These are phyloP conservation scores for Tuta absoluta DNA, from an alignment of 2,888 invertebrate species.

Conservation along the genomic window DNA sequence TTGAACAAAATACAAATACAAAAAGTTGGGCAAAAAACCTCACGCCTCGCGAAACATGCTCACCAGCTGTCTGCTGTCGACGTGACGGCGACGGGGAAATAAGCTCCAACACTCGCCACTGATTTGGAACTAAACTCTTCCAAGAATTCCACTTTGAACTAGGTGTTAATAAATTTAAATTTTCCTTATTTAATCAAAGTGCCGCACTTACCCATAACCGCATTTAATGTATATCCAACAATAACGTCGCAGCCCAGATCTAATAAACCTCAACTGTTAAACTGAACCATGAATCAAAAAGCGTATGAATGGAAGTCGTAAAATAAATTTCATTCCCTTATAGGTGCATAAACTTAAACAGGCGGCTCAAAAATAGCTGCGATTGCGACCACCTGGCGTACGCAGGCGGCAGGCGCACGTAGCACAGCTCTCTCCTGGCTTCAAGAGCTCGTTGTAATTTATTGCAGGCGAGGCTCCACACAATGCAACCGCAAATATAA, in stretches of 20 bases:
- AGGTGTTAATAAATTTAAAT: not conserved
- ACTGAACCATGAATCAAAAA: conserved; percentile 59
- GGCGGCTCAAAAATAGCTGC: conserved; percentile 67
- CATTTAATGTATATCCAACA: conserved; percentile 21
- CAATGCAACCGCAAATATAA: conserved; percentile 76
- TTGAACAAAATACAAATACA: conserved; percentile 52
- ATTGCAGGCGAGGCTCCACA: conserved; percentile 60
- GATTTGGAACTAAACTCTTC: conserved; percentile 9
- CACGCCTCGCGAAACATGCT: conserved; percentile 69
- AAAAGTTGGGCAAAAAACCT: conserved; percentile 67
- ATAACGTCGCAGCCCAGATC: conserved; percentile 2
- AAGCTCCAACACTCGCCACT: conserved; percentile 35
- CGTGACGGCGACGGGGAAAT: conserved; percentile 35
- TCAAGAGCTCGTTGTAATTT: conserved; percentile 70
- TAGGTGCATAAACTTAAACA: conserved; percentile 70
- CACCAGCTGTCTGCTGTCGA: conserved; percentile 71
- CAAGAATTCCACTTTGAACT: no score
- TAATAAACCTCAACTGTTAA: conserved; percentile 36
- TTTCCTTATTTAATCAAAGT: not conserved
- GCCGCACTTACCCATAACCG: not conserved
- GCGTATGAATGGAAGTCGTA: conserved; percentile 66
- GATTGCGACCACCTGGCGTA: conserved; percentile 73
- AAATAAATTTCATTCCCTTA: conserved; percentile 71
- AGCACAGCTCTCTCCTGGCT: conserved; percentile 45
- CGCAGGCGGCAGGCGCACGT: conserved; percentile 38